Evolutionary conservation across 2,888 invertebrate species (phyloP).

Genomic region (Allophyes oxyacanthae): DNA sequence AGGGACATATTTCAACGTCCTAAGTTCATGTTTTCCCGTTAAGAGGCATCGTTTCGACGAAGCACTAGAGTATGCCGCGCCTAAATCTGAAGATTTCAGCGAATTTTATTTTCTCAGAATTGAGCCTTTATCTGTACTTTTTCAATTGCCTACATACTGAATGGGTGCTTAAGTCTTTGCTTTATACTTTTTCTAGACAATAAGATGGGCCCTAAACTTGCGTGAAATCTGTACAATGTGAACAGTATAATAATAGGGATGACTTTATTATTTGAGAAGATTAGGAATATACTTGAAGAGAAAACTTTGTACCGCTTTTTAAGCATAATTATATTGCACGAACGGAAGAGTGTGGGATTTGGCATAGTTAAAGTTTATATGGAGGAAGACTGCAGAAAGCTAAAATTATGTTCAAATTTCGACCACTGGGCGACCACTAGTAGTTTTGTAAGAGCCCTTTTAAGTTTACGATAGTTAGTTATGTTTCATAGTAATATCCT

Average conservation of each 20-base stretch:
- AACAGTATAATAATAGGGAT: conserved; percentile 8
- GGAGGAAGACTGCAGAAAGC: no score
- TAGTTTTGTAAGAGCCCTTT: no score
- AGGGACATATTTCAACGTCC: conserved; percentile 44
- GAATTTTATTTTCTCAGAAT: conserved; percentile 33
- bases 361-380: no score
- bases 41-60: conserved; percentile 31
- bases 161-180: conserved; percentile 20
- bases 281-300: no score
- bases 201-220: conserved; percentile 14
- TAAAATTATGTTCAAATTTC: no score
- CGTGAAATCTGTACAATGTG: conserved; percentile 12
- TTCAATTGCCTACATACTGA: conserved; percentile 40
- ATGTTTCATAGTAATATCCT: no score
- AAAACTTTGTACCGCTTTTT: no score
- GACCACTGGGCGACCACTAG: no score
- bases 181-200: conserved; percentile 12
- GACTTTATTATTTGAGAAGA: conserved; percentile 15
- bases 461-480: no score
- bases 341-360: no score
- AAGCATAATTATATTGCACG: no score
- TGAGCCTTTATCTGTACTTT: conserved; percentile 29
- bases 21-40: conserved; percentile 45
- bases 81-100: conserved; percentile 34
- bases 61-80: conserved; percentile 31